phyloP scores from a whole-genome alignment of 1,140 invertebrate genomes.

The Brachionus sp. region DNA sequence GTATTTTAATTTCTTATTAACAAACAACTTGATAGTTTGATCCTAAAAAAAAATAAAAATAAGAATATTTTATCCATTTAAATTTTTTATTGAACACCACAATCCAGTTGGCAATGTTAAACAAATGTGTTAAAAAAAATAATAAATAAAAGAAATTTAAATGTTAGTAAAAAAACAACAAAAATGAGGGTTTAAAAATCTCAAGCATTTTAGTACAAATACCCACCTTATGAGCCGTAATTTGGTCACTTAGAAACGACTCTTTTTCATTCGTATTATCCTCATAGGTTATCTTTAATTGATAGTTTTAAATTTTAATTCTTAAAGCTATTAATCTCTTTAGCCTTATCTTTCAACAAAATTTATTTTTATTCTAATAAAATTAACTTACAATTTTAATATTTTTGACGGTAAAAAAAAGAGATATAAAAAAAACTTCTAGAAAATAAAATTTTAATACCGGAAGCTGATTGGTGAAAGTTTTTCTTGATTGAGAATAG shows the following conservation, averaged over 20 bases:
- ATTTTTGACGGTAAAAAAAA: background rate
- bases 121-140: background rate
- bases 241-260: constrained; percentile 21
- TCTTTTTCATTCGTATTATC: constrained; percentile 40
- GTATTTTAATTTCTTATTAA: constrained; percentile 39
- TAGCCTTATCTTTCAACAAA: background rate
- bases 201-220: background rate
- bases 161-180: background rate
- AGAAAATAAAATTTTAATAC: no score
- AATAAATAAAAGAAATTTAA: background rate
- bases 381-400: background rate
- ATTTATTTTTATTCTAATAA: background rate
- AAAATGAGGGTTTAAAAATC: background rate
- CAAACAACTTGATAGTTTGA: constrained; percentile 2
- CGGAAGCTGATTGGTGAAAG: background rate
- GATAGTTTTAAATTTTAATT: background rate
- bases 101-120: background rate
- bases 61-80: background rate
- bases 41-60: background rate
- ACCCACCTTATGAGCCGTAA: background rate
- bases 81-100: background rate
- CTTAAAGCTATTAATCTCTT: background rate
- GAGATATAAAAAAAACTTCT: no score
- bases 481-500: background rate
- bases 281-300: constrained; percentile 30